Evolutionary conservation across 2,113 vertebrate species (phyloP).

Genomic region (Progne subis): DNA sequence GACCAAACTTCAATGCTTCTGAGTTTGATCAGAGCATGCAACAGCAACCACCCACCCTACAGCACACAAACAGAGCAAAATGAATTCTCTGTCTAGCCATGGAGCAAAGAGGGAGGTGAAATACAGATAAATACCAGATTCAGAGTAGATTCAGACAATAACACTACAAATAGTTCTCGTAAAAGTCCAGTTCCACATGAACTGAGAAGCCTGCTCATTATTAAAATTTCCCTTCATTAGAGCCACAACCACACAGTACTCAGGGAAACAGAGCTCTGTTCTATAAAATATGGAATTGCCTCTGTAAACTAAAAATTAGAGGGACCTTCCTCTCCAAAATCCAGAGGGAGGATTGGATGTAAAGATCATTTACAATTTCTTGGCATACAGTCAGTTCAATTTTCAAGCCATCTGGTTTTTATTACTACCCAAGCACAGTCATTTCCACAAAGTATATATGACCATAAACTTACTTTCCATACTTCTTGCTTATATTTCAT

Average conservation of each 20-base stretch:
- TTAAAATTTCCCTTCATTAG: neutral
- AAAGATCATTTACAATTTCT: neutral
- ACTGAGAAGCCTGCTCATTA: neutral
- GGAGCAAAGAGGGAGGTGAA: neutral
- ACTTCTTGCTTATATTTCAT: constrained; percentile 99
- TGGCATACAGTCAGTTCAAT: neutral
- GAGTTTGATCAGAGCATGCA: neutral
- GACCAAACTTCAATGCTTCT: neutral
- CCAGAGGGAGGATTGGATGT: neutral
- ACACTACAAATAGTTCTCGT: neutral
- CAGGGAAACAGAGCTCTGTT: neutral
- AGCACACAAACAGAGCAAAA: neutral
- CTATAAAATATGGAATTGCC: neutral
- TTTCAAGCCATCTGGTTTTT: constrained; percentile 30
- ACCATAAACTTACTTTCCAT: constrained; percentile 92
- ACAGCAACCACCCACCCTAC: neutral
- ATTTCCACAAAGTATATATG: constrained; percentile 4
- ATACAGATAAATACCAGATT: neutral
- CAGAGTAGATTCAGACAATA: neutral
- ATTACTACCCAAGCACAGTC: constrained; percentile 1
- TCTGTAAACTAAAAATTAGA: neutral
- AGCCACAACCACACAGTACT: neutral
- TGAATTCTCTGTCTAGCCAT: neutral
- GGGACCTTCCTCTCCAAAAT: neutral
- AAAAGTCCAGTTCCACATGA: neutral